Percentiles rank a stretch among this genome's conserved stretches.
These are phyloP conservation scores for Hesperia comma DNA, from an alignment of 2,888 invertebrate genomes.

Conservation along the genomic window DNA sequence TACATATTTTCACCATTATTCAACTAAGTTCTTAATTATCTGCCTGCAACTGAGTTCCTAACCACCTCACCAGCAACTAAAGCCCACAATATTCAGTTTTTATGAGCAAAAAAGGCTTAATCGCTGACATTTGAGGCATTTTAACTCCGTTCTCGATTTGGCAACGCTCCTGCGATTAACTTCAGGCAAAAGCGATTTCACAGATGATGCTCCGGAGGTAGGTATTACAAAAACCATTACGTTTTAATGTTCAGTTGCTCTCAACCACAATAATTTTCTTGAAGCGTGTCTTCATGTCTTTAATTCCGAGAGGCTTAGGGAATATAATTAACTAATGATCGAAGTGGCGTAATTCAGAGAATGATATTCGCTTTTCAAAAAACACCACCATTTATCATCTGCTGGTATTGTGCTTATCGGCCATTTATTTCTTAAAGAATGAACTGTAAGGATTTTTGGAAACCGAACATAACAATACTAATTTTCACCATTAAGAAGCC, in stretches of 20 bases:
- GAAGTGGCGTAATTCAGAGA: too few relatives aligned
- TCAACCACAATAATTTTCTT: neutral
- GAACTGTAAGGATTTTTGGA: too few relatives aligned
- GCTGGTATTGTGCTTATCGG: too few relatives aligned
- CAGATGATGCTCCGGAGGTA: constrained; percentile 25
- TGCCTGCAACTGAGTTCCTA: neutral
- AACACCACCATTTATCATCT: too few relatives aligned
- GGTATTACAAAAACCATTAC: constrained; percentile 19
- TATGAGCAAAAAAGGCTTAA: constrained; percentile 27
- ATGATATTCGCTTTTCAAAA: too few relatives aligned
- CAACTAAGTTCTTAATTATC: neutral
- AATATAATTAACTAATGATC: too few relatives aligned
- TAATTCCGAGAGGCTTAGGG: too few relatives aligned
- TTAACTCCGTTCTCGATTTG: constrained; percentile 25
- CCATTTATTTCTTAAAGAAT: too few relatives aligned
- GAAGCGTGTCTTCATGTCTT: neutral
- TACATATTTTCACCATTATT: too few relatives aligned
- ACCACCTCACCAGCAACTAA: constrained; percentile 6
- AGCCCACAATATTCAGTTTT: constrained; percentile 12
- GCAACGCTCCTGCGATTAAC: constrained; percentile 35
- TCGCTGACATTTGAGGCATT: constrained; percentile 26
- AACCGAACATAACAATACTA: too few relatives aligned
- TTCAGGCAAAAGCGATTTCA: constrained; percentile 34
- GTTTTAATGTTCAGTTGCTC: constrained; percentile 12
- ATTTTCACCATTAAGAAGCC: neutral